Evolutionary conservation across 1,140 invertebrate species (phyloP).

Genomic region (Papilio helenus): DNA sequence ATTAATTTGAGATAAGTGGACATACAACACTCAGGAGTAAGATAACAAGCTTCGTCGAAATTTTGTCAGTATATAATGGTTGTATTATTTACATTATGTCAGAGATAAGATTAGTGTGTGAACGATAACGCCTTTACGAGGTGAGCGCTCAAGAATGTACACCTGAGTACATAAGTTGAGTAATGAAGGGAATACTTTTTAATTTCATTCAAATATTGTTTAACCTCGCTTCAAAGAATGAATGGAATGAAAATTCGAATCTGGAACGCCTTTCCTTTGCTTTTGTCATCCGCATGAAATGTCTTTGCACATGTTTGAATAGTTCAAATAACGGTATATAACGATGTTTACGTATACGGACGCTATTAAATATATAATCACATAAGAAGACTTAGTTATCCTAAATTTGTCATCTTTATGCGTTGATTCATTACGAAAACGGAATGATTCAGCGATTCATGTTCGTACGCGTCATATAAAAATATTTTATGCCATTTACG

Average conservation of each 20-base stretch:
- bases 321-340: neutral
- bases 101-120: slow-evolving; percentile 18
- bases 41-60: slow-evolving; percentile 10
- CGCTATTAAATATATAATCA: neutral
- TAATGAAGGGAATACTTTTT: neutral
- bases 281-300: slow-evolving; percentile 1
- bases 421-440: slow-evolving; percentile 36
- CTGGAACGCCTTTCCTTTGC: neutral
- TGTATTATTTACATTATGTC: slow-evolving; percentile 25
- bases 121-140: slow-evolving; percentile 14
- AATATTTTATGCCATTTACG: slow-evolving; percentile 25
- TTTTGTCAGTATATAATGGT: slow-evolving; percentile 18
- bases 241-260: slow-evolving; percentile 13
- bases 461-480: slow-evolving; percentile 32
- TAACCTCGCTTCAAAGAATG: neutral
- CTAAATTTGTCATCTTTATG: slow-evolving; percentile 8
- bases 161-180: slow-evolving; percentile 17
- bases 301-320: neutral
- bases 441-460: slow-evolving; percentile 23
- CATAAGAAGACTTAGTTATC: neutral
- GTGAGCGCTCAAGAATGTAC: slow-evolving; percentile 18
- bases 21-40: neutral
- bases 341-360: neutral
- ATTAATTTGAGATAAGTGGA: neutral
- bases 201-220: neutral